Evolutionary conservation across 2,888 invertebrate species (phyloP).

Genomic region (Drosophila borealis): DNA sequence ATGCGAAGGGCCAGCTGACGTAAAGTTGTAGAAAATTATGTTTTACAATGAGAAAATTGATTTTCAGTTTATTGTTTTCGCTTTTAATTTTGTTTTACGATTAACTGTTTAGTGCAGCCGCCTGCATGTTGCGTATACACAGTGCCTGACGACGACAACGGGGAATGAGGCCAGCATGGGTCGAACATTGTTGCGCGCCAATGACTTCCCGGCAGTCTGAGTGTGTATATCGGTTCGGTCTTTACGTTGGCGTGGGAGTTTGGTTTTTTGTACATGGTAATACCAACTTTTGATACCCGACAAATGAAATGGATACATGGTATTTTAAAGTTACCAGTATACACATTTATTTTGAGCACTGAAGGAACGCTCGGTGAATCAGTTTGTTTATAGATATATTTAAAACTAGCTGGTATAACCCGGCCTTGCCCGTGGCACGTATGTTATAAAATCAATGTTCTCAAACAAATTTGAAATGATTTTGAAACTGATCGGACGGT

Average conservation of each 20-base stretch:
- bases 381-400: no score
- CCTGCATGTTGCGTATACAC: conserved; percentile 39
- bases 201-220: conserved; percentile 44
- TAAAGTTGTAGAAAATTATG: conserved; percentile 79
- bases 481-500: no score
- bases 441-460: no score
- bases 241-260: neutral
- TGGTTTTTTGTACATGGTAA: conserved; percentile 16
- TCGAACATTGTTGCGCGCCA: conserved; percentile 64
- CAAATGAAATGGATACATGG: conserved; percentile 61
- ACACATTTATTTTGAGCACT: conserved; percentile 23
- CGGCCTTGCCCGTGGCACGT: no score
- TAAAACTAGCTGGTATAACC: no score
- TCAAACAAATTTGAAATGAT: no score
- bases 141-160: conserved; percentile 12
- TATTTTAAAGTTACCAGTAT: conserved; percentile 44
- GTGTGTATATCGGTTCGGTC: conserved; percentile 8
- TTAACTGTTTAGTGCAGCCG: conserved; percentile 74
- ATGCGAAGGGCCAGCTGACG: conserved; percentile 59
- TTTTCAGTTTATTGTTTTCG: conserved; percentile 77
- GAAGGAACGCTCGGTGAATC: neutral
- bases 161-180: conserved; percentile 16
- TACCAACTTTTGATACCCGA: conserved; percentile 45
- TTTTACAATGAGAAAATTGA: conserved; percentile 82
- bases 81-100: conserved; percentile 70